Base-by-base conservation (phyloP, 2,113 vertebrate genomes). In the Melanotaenia duboulayi region DNA sequence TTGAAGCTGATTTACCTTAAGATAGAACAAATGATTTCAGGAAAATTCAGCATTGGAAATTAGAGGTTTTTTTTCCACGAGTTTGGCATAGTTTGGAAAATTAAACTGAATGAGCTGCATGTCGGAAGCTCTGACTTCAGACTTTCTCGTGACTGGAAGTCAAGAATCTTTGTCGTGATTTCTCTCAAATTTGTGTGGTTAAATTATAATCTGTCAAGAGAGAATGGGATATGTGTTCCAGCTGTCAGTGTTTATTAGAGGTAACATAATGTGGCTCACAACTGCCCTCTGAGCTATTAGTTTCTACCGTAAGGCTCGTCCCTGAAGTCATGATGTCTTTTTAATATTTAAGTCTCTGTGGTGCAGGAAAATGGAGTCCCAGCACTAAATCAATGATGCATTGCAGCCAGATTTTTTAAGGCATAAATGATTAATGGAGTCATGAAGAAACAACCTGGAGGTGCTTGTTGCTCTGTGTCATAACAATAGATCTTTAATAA, bases 111-210 rank as follows among this genome's bases (percentile, higher is more conserved):
- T 58, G 56, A 71, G 62, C 57, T 51, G 65, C 71, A 23, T 59
- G 35, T 24, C 70, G 73, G 73, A 86, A 78, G 64, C 40, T 73
- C 60, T 82, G 70, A 69, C 44, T 71, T 63, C 24, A 76, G 68
- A 58, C 71, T 58, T 71, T 60, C 71, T 63, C 11, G 0, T 24
- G 67, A 59, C 51, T 74, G 68, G 71, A 58, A 76, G 32, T 16
- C 0, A 44, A 65, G 69, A 51, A 64, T 4, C 10, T 7, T 62
- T 7, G 17, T 9, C 4, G 28, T 12, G 52, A 55, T 16, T 16
- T 61, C 74, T 55, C 23, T 52, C 50, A 67, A 44, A 60, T 49
- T 58, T 65, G 23, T 67, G 70, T 64, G 65, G 66, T 58, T 66
- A 51, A 49, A 0, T 52, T 20, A 14, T 81, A 64, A 42, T 78